Base-by-base conservation (phyloP, 2,797 vertebrate species). In the Microctenopoma stevenorrisi region DNA sequence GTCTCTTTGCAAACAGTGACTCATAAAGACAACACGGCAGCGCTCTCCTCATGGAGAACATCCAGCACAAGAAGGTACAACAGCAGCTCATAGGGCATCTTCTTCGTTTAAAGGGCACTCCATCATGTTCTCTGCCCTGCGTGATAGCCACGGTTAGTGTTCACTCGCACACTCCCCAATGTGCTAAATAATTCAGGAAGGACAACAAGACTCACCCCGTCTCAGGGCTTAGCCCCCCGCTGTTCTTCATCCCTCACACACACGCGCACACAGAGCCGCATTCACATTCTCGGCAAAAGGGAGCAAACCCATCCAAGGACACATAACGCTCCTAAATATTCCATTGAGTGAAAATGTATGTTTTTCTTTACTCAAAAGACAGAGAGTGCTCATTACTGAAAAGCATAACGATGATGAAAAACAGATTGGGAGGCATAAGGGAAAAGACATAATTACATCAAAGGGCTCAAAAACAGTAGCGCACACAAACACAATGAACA, bases 141-240 rank as follows among this genome's bases (percentile, higher is more conserved):
- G 44, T 69, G 77, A 73, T 67, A 63, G 64, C 55, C 35, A 7
- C 67, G 69, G 80, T 79, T 64, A 81, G 81, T 52, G 40, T 74
- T 77, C 64, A 26, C 69, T 66, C 76, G 56, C 65, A 52, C 35
- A 64, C 70, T 81, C 83, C 78, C 85, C 42, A 26, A 46, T 55
- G 69, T 78, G 60, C 81, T 92, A 89, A 91, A 92, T 92, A 87
- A 92, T 92, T 90, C 85, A 92, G 71, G 68, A 71, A 91, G 81
- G 87, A 91, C 90, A 91, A 91, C 81, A 83, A 70, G 77, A 81
- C 72, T 83, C 79, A 64, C 76, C 85, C 85, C 72, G 79, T 89
- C 86, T 85, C 74, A 78, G 88, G 89, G 87, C 88, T 82, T 86
- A 81, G 72, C 76, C 86, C 79, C 87, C 86, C 35, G 63, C 82